Conservation (phyloP, 2,888 invertebrate genomes). For the Anticlea derivata region DNA sequence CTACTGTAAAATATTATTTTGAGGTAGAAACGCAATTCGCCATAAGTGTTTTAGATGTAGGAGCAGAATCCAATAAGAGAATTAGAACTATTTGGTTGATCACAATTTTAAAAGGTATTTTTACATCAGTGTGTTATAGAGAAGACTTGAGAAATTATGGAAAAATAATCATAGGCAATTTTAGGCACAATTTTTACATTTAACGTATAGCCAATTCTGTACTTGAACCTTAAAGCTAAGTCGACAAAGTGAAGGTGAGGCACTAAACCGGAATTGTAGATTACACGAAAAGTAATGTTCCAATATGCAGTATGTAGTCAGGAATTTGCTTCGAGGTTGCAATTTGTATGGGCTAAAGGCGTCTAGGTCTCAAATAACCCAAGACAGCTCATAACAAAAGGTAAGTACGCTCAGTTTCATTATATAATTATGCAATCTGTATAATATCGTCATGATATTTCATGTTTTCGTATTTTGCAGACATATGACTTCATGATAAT, state of each 20-base stretch:
- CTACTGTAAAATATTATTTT: not conserved
- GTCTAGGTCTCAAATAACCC: slow-evolving; percentile 15
- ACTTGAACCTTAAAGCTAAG: not conserved
- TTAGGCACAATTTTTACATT: too few relatives aligned
- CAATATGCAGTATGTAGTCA: not conserved
- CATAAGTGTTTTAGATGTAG: slow-evolving; percentile 10
- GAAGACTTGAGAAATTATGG: not conserved
- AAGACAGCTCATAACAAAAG: slow-evolving; percentile 13
- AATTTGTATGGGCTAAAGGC: slow-evolving; percentile 5
- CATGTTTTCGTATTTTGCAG: not conserved
- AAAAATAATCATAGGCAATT: not conserved
- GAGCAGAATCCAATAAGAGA: not conserved
- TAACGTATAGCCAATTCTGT: too few relatives aligned
- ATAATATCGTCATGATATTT: slow-evolving; percentile 1
- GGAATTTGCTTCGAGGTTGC: not conserved
- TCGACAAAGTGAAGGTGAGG: too few relatives aligned
- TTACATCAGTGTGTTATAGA: not conserved
- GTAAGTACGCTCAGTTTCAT: slow-evolving; percentile 8
- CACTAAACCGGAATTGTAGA: not conserved
- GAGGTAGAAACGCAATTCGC: not conserved
- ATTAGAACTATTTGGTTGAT: not conserved
- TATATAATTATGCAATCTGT: not conserved
- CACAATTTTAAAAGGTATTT: slow-evolving; percentile 5
- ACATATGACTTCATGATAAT: not conserved
- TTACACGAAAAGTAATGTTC: not conserved